Conservation (phyloP, 35 echinoderm and acorn worm species). For the Heliocidaris tuberculata region DNA sequence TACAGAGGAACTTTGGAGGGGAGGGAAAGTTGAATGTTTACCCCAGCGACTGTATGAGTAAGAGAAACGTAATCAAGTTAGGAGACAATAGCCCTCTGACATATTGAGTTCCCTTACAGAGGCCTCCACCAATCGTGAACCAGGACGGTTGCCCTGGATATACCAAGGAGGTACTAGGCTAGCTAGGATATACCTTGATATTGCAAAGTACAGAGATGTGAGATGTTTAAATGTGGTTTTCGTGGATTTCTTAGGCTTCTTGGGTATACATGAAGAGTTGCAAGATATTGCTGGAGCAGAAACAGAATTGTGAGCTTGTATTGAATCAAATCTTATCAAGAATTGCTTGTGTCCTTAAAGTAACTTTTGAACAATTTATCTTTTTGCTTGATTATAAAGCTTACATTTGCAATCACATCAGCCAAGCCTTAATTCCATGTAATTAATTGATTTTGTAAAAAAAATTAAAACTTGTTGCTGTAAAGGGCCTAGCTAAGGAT, state of each 20-base stretch:
- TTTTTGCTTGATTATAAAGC: no score
- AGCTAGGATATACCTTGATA: not conserved
- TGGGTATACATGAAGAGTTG: not conserved
- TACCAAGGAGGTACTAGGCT: no score
- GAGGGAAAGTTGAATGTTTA: not conserved
- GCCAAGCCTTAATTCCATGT: no score
- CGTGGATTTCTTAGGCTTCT: not conserved
- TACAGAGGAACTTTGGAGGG: not conserved
- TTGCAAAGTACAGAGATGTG: not conserved
- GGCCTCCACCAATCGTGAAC: not conserved
- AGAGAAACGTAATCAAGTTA: constrained; percentile 5
- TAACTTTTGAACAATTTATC: no score
- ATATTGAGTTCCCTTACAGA: no score
- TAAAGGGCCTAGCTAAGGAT: no score
- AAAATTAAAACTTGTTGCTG: no score
- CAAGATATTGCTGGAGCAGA: not conserved
- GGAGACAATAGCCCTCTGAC: not conserved
- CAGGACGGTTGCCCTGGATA: not conserved
- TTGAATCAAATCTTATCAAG: not conserved
- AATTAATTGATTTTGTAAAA: no score
- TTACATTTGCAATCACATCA: no score
- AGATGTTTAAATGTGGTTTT: not conserved
- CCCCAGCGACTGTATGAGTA: not conserved
- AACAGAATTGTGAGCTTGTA: not conserved
- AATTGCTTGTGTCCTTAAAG: not conserved